Conservation (phyloP, 2,113 vertebrate genomes). For the Ageneiosus marmoratus region DNA sequence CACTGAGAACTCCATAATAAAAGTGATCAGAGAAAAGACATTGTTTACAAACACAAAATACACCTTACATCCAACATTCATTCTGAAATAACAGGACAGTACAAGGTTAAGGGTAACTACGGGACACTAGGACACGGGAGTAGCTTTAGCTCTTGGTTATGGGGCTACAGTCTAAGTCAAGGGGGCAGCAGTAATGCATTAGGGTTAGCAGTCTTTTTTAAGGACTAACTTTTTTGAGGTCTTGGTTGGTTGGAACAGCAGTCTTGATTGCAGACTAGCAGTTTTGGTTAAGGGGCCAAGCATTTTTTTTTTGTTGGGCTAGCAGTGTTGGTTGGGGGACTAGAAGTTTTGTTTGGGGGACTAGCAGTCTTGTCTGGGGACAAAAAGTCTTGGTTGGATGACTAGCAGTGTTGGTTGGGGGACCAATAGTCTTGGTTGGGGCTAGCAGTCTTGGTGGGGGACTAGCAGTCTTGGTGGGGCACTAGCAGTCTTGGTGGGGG, state of each 20-base stretch:
- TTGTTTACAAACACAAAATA: background rate
- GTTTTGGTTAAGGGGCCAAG: too few species aligned
- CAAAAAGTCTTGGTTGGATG: background rate
- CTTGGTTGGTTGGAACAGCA: too few species aligned
- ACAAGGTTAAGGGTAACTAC: too few species aligned
- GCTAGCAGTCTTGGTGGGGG: background rate
- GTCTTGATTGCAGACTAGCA: background rate
- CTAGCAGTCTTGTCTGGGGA: background rate
- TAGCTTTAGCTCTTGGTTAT: background rate
- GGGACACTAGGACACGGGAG: background rate
- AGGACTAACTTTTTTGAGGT: too few species aligned
- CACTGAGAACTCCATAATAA: background rate
- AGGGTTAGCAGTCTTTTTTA: background rate
- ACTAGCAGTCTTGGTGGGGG: background rate
- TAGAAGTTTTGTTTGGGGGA: background rate
- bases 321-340: background rate
- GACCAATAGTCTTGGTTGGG: background rate
- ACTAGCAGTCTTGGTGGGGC: background rate
- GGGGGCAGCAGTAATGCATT: too few species aligned
- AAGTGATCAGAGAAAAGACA: background rate
- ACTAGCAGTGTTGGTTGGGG: background rate
- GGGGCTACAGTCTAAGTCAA: accelerated
- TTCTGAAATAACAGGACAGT: background rate
- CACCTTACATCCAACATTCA: background rate
- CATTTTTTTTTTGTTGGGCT: too few species aligned